Base-by-base conservation (phyloP, 2,797 vertebrate genomes). In the Urocyon cinereoargenteus region DNA sequence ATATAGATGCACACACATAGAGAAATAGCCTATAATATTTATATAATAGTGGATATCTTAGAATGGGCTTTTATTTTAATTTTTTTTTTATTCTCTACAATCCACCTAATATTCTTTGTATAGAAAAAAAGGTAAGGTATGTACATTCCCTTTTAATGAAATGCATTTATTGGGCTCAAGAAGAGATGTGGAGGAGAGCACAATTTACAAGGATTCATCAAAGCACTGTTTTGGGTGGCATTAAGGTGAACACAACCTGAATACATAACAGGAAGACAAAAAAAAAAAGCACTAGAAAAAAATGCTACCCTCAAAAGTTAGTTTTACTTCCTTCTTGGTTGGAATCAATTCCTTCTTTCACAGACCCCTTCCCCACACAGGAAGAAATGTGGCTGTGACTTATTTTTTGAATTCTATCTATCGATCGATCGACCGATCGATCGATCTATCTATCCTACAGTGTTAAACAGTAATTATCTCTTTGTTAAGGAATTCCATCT, bases 31-130 rank as follows among this genome's bases (percentile, higher is more conserved):
- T 75, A n/a, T 28, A 61, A 31, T 62, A 55, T 86, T 24, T 66
- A 83, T 49, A 36, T 51, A 73, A 66, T 12, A 66, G 6, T 15
- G 16, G 26, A 24, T 66, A 13, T 62, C n/a, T 49, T 51, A 78
- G 53, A 79, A 28, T 72, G 10, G 45, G 45, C 24, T 93, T 93
- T 62, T 64, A 66, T 82, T 81, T 94, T 88, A 94, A 88, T 82
- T 82, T 88, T 79, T 70, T 87, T 12, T 57, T n/a, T 40, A 19
- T 49, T 93, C 21, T 86, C 83, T 92, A 16, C 70, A 55, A 51
- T 18, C 26, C 18, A 36, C 77, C 24, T 22, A 26, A 26, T 78
- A 68, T 93, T 86, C 49, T 26, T 68, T 68, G 21, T 55, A 78
- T 78, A 86, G 51, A 68, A 86, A 78, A 86, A 85, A 36, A 53